Conservation (phyloP, 2,113 vertebrate genomes). For the Chaetodon trifascialis region DNA sequence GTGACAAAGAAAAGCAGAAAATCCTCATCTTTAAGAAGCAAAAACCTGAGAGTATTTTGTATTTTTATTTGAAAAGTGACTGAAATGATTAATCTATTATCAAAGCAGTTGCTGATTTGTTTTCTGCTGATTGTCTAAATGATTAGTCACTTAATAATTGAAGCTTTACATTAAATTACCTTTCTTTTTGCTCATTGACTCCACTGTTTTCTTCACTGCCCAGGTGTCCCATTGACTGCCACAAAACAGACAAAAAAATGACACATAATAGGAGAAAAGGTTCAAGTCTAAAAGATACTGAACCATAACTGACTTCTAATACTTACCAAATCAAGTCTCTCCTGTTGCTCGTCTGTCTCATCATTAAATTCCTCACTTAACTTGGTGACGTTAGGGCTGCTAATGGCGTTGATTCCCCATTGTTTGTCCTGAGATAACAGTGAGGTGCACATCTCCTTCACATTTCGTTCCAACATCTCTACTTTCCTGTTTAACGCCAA, state of each 20-base stretch:
- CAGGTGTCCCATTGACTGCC: slow-evolving; percentile 79
- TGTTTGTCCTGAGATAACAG: slow-evolving; percentile 74
- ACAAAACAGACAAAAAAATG: slow-evolving; percentile 34
- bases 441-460: slow-evolving; percentile 78
- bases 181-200: slow-evolving; percentile 80
- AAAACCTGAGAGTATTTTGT: not conserved
- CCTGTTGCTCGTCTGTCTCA: slow-evolving; percentile 77
- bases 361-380: slow-evolving; percentile 73
- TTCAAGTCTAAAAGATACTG: not conserved
- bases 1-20: not conserved
- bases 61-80: not conserved
- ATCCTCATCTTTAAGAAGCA: not conserved
- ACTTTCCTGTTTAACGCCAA: slow-evolving; percentile 78
- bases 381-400: slow-evolving; percentile 33
- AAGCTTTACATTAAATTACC: slow-evolving; percentile 67
- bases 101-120: not conserved
- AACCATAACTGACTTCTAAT: not conserved
- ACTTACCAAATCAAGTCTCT: slow-evolving; percentile 84
- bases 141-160: not conserved
- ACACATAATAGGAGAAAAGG: not conserved
- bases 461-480: slow-evolving; percentile 69
- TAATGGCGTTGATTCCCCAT: slow-evolving; percentile 62
- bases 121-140: not conserved
- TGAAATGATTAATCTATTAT: not conserved
- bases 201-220: slow-evolving; percentile 67